Evolutionary conservation across 2,888 invertebrate species (phyloP).

Genomic region (Lasioglossum malachurum): DNA sequence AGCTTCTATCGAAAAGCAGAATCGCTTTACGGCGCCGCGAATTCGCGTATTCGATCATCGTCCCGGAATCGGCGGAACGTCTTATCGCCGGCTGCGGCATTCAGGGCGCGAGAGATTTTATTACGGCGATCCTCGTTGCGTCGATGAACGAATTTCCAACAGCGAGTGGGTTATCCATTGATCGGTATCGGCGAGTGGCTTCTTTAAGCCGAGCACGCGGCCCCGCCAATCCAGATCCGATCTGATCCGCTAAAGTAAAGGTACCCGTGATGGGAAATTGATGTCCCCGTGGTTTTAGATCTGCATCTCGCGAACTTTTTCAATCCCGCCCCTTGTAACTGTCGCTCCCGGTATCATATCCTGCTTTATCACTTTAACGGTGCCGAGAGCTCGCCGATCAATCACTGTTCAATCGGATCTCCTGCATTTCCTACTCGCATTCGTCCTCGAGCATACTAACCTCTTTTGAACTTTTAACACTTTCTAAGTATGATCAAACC

Average conservation of each 20-base stretch:
- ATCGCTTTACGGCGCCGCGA: constrained; percentile 40
- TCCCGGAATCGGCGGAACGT: constrained; percentile 37
- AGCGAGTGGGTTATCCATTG: constrained; percentile 18
- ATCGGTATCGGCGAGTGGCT: constrained; percentile 15
- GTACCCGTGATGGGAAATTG: constrained; percentile 1
- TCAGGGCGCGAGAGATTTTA: constrained; percentile 29
- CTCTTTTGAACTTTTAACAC: not conserved
- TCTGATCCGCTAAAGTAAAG: not conserved
- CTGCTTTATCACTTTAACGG: not conserved
- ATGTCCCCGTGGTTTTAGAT: not conserved
- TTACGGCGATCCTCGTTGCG: constrained; percentile 23
- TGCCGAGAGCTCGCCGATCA: not conserved
- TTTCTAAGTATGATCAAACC: not conserved
- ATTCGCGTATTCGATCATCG: constrained; percentile 45
- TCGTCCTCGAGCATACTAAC: not conserved
- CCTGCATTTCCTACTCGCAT: not conserved
- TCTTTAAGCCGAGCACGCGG: not conserved
- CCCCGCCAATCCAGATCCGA: not conserved
- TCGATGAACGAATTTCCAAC: constrained; percentile 17
- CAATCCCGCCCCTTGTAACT: not conserved
- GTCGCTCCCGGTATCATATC: not conserved
- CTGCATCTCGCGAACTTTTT: not conserved
- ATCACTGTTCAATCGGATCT: not conserved
- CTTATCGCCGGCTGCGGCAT: constrained; percentile 22
- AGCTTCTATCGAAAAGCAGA: constrained; percentile 15